These are phyloP conservation scores for Girardinus metallicus DNA, from an alignment of 2,797 vertebrate genomes.

Conservation along the genomic window DNA sequence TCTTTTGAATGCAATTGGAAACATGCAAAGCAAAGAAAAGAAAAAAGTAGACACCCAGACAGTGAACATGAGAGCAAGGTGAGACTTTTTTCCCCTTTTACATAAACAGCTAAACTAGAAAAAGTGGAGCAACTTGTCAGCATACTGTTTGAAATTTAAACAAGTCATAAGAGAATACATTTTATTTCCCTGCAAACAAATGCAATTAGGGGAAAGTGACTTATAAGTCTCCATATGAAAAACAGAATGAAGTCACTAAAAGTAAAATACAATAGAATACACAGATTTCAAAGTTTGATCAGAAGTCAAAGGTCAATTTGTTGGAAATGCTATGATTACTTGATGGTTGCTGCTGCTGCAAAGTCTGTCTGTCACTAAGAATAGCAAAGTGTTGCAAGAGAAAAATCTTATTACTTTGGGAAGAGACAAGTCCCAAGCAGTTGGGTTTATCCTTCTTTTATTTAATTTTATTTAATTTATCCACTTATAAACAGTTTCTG, in stretches of 20 bases:
- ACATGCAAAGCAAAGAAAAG: slow-evolving; percentile 39
- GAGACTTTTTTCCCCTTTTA: slow-evolving; percentile 42
- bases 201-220: slow-evolving; percentile 31
- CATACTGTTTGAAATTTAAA: slow-evolving; percentile 56
- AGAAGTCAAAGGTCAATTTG: slow-evolving; percentile 18
- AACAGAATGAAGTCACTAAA: slow-evolving; percentile 11
- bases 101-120: slow-evolving; percentile 54
- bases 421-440: not conserved
- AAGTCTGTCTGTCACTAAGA: not conserved
- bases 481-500: slow-evolving; percentile 14
- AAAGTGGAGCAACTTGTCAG: slow-evolving; percentile 63
- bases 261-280: slow-evolving; percentile 27
- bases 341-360: slow-evolving; percentile 11
- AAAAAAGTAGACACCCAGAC: slow-evolving; percentile 51
- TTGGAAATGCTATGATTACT: slow-evolving; percentile 32
- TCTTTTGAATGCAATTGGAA: slow-evolving; percentile 62
- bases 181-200: slow-evolving; percentile 23
- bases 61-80: slow-evolving; percentile 32
- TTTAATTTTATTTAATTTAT: not conserved
- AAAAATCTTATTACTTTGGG: slow-evolving; percentile 19
- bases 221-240: not conserved
- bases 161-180: slow-evolving; percentile 27
- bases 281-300: slow-evolving; percentile 23
- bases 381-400: slow-evolving; percentile 18
- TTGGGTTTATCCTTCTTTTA: not conserved